phyloP scores from a whole-genome alignment of 2,113 vertebrate species.

The Corydoras maculifer region DNA sequence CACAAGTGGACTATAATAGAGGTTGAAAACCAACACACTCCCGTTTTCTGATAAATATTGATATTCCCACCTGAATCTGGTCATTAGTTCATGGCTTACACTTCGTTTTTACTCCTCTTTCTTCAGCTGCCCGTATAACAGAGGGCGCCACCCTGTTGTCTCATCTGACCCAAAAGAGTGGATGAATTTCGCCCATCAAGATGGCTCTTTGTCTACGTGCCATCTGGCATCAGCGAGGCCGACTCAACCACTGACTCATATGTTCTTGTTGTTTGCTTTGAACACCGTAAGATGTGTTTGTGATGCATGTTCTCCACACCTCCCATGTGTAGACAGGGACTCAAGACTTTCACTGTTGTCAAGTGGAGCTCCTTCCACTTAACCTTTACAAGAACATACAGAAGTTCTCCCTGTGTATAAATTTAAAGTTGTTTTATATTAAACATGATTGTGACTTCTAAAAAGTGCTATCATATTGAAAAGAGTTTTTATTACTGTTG shows the following conservation, averaged over 20 bases:
- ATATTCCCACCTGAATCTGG: conserved; percentile 57
- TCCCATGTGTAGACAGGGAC: conserved; percentile 59
- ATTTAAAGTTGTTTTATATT: conserved; percentile 73
- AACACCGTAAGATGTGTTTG: conserved; percentile 47
- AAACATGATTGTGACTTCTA: conserved; percentile 74
- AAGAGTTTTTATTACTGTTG: conserved; percentile 27
- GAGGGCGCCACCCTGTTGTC: conserved; percentile 49
- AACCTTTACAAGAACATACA: conserved; percentile 49
- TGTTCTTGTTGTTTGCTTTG: conserved; percentile 43
- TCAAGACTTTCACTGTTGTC: conserved; percentile 44
- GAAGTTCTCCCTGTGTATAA: conserved; percentile 51
- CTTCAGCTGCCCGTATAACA: conserved; percentile 70
- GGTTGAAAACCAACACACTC: conserved; percentile 35
- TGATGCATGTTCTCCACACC: conserved; percentile 71
- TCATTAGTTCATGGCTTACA: conserved; percentile 64
- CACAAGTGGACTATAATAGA: conserved; percentile 33
- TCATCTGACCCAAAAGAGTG: conserved; percentile 59
- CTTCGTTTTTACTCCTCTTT: conserved; percentile 64
- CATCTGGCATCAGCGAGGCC: conserved; percentile 54
- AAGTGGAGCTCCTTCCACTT: conserved; percentile 44
- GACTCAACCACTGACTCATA: conserved; percentile 51
- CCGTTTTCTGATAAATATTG: conserved; percentile 40
- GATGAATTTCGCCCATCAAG: conserved; percentile 67
- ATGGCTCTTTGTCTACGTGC: conserved; percentile 60
- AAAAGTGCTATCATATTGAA: conserved; percentile 45